Percentiles rank a stretch among this genome's conserved stretches.
Evolutionary conservation across 2,888 invertebrate genomes (phyloP).

Genomic region (Malacosoma neustria): DNA sequence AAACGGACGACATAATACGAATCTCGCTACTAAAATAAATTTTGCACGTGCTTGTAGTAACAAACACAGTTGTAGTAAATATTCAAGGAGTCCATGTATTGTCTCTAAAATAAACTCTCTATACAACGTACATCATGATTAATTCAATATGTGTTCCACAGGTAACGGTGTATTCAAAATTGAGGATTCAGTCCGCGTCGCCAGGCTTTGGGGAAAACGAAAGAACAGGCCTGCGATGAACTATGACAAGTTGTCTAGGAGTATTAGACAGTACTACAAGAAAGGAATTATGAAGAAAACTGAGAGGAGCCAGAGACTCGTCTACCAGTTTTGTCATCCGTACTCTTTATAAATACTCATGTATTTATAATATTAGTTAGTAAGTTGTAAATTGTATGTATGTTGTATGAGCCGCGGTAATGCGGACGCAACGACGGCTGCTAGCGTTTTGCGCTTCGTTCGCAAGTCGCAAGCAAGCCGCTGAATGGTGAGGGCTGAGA

Average conservation of each 20-base stretch:
- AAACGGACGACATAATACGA: background rate
- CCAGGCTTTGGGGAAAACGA: constrained; percentile 97
- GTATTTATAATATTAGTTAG: constrained; percentile 18
- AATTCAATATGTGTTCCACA: constrained; percentile 49
- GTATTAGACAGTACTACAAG: constrained; percentile 98
- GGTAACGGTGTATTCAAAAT: constrained; percentile 97
- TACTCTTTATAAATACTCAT: constrained; percentile 82
- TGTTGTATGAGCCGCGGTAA: constrained; percentile 60
- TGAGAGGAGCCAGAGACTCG: constrained; percentile 96
- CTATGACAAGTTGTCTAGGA: constrained; percentile 98
- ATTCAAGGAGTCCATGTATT: constrained; percentile 11
- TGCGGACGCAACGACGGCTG: constrained; percentile 53
- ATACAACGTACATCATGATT: constrained; percentile 28
- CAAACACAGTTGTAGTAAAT: constrained; percentile 3
- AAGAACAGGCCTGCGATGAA: constrained; percentile 99
- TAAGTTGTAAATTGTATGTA: constrained; percentile 48
- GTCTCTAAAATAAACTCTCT: constrained; percentile 22
- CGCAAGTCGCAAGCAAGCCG: constrained; percentile 50
- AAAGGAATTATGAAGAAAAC: constrained; percentile 99
- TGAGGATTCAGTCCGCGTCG: constrained; percentile 97
- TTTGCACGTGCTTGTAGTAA: background rate
- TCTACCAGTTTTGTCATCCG: constrained; percentile 98
- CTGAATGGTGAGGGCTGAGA: constrained; percentile 35
- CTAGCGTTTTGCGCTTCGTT: constrained; percentile 39
- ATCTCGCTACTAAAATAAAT: background rate